phyloP scores from a whole-genome alignment of 2,888 invertebrate genomes.

The Congeria kusceri region DNA sequence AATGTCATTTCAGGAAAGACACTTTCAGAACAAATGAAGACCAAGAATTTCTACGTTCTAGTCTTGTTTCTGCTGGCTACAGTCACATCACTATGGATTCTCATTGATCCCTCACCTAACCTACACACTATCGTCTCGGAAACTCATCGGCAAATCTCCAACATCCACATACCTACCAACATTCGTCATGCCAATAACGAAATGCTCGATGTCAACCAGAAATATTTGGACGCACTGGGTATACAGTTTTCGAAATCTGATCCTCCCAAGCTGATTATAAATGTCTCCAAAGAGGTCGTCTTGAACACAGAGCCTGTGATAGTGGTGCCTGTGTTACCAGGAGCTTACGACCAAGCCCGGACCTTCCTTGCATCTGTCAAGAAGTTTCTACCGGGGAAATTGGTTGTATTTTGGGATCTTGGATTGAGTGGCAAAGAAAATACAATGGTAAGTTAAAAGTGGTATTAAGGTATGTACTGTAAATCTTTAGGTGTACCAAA shows the following conservation, averaged over 20 bases:
- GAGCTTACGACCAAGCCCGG: conserved; percentile 75
- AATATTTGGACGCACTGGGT: conserved; percentile 92
- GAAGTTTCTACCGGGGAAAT: conserved; percentile 91
- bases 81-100: conserved; percentile 83
- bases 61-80: conserved; percentile 80
- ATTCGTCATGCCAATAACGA: conserved; percentile 86
- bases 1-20: conserved; percentile 34
- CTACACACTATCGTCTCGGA: conserved; percentile 91
- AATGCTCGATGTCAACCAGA: conserved; percentile 92
- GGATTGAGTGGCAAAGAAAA: conserved; percentile 87
- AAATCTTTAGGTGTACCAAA: too few species aligned
- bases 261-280: not conserved
- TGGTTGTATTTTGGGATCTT: conserved; percentile 93
- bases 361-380: conserved; percentile 91
- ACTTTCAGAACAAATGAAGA: conserved; percentile 78
- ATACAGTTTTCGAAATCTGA: conserved; percentile 84
- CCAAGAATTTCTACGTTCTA: conserved; percentile 80
- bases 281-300: conserved; percentile 31
- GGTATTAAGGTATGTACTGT: too few species aligned
- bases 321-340: conserved; percentile 89
- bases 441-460: conserved; percentile 45
- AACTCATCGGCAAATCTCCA: conserved; percentile 93
- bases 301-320: conserved; percentile 87
- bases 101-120: conserved; percentile 84
- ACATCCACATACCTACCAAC: conserved; percentile 87